phyloP scores from a whole-genome alignment of 1,140 invertebrate genomes.

The Drosophila suzukii region DNA sequence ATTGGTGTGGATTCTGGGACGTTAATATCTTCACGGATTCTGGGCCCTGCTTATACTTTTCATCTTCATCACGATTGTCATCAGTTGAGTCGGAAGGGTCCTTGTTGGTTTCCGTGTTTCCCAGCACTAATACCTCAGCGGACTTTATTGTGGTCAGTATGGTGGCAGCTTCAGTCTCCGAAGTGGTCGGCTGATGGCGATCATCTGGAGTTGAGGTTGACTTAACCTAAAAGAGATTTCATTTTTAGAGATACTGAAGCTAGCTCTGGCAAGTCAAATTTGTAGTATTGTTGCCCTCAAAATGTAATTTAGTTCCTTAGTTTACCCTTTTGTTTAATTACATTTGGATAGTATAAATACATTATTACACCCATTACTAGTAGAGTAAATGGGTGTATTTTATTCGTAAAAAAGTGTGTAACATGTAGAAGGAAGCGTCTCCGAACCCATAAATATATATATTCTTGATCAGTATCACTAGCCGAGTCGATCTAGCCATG shows the following conservation, averaged over 20 bases:
- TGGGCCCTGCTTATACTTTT: background rate
- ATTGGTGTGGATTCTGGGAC: constrained; percentile 16
- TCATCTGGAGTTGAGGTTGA: background rate
- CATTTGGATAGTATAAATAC: too few species aligned
- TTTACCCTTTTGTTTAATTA: too few species aligned
- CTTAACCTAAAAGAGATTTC: constrained; percentile 6
- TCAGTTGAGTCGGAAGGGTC: constrained; percentile 32
- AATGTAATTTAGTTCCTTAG: too few species aligned
- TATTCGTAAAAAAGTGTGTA: too few species aligned
- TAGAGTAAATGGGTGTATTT: too few species aligned
- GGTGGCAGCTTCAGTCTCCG: constrained; percentile 74
- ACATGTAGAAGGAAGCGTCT: too few species aligned
- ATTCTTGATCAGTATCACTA: too few species aligned
- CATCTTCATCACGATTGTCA: constrained; percentile 4
- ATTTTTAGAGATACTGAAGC: background rate
- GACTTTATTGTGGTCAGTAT: constrained; percentile 78
- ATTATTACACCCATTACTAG: too few species aligned
- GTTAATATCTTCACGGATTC: background rate
- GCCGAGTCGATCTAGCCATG: too few species aligned
- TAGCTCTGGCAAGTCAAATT: too few species aligned
- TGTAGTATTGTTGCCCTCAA: too few species aligned
- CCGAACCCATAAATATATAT: too few species aligned
- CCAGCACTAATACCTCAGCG: constrained; percentile 43
- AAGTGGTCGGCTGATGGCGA: constrained; percentile 46
- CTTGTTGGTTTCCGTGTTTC: constrained; percentile 13